These are phyloP conservation scores for Thymelicus acteon DNA, from an alignment of 2,888 invertebrate species.

Conservation along the genomic window DNA sequence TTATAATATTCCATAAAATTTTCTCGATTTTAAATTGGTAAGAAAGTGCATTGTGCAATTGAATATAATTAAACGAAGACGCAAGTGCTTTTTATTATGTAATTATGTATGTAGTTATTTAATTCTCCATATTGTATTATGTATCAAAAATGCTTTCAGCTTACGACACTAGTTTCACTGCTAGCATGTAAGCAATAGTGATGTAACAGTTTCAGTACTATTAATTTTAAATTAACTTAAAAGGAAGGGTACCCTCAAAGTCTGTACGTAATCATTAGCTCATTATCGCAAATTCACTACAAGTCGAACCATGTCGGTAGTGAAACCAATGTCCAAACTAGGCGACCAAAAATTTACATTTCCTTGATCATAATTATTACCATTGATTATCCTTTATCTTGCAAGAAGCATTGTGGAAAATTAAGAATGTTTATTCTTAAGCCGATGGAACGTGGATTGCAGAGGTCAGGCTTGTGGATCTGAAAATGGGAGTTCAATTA, in stretches of 20 bases:
- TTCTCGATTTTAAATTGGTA: conserved; percentile 80
- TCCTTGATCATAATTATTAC: conserved; percentile 14
- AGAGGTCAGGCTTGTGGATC: conserved; percentile 72
- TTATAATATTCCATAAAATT: conserved; percentile 81
- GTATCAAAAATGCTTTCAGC: conserved; percentile 22
- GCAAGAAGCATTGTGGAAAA: conserved; percentile 19
- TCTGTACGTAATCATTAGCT: background rate
- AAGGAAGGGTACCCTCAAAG: background rate
- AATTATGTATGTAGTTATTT: conserved; percentile 61
- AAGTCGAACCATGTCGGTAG: conserved; percentile 14
- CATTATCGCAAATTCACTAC: conserved; percentile 2
- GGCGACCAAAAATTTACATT: conserved; percentile 17
- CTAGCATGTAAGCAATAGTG: conserved; percentile 14
- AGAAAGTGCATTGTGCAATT: conserved; percentile 75
- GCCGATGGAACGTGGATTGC: conserved; percentile 55
- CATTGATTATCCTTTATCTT: conserved; percentile 25
- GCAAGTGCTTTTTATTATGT: conserved; percentile 77
- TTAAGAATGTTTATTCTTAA: conserved; percentile 10
- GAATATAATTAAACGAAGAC: conserved; percentile 68
- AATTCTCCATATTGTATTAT: conserved; percentile 53
- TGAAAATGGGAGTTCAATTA: conserved; percentile 76
- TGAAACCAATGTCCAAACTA: conserved; percentile 20
- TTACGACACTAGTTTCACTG: conserved; percentile 28
- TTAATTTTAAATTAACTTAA: background rate
- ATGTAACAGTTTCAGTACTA: background rate